These are phyloP conservation scores for Xestia sexstrigata DNA, from an alignment of 2,888 invertebrate species.

Conservation along the genomic window DNA sequence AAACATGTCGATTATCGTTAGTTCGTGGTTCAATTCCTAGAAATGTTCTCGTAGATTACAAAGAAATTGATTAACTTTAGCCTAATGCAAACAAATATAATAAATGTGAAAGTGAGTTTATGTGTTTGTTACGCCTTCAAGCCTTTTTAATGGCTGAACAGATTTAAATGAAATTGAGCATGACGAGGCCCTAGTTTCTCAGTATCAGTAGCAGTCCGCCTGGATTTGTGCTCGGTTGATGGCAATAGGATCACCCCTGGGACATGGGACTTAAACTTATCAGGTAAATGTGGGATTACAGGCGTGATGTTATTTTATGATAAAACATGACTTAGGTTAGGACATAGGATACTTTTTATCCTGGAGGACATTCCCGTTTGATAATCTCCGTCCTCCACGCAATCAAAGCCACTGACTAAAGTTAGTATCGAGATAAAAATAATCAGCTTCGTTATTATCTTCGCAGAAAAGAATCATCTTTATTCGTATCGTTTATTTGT, in stretches of 20 bases:
- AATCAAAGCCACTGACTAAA: not conserved
- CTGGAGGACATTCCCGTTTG: not conserved
- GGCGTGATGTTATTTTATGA: not conserved
- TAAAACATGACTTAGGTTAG: not conserved
- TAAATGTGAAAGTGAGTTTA: not conserved
- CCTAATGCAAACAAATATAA: not conserved
- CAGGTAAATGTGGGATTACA: not conserved
- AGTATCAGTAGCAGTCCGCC: too few relatives aligned
- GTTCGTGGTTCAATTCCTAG: conserved; percentile 19
- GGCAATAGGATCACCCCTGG: too few relatives aligned
- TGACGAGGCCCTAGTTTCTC: too few relatives aligned
- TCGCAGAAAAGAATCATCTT: conserved; percentile 51
- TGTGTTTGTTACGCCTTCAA: not conserved
- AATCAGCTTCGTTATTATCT: not conserved
- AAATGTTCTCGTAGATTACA: conserved; percentile 16
- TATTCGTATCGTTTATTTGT: conserved; percentile 65
- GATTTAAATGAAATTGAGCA: not conserved
- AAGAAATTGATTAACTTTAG: conserved; percentile 27
- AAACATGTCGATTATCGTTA: conserved; percentile 38
- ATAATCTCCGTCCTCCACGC: not conserved
- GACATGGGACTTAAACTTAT: not conserved
- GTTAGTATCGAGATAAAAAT: not conserved
- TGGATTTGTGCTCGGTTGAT: not conserved
- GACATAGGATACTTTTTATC: not conserved
- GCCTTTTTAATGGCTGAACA: not conserved